A percentile compares a stretch with the other conserved stretches of the same genome.
Evolutionary conservation across 2,888 invertebrate genomes (phyloP).

Genomic region (Euzophera pinguis): DNA sequence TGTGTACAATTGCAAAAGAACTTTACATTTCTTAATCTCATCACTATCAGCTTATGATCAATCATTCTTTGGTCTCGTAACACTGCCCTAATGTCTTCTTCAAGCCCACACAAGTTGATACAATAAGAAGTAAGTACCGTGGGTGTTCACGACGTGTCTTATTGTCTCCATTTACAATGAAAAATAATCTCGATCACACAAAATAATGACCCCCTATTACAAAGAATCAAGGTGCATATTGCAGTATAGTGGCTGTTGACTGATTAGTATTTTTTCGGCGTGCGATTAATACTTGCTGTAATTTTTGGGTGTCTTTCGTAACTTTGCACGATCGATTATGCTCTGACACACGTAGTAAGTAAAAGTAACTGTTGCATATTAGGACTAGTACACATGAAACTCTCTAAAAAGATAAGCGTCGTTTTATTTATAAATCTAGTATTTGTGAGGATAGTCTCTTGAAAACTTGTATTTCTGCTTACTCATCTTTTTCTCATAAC

Average conservation of each 20-base stretch:
- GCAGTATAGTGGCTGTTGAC: too few species aligned
- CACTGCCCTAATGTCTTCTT: slow-evolving; percentile 7
- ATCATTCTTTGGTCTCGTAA: neutral
- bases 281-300: slow-evolving; percentile 1
- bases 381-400: neutral
- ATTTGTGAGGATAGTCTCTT: too few species aligned
- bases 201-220: neutral
- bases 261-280: neutral
- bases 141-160: neutral
- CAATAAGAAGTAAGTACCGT: too few species aligned
- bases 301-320: neutral
- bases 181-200: neutral
- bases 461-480: too few species aligned
- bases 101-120: neutral
- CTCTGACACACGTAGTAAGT: neutral
- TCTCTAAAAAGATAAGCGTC: neutral
- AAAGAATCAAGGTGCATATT: neutral
- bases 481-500: too few species aligned
- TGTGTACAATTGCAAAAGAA: neutral
- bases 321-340: neutral
- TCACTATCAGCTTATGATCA: neutral
- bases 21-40: neutral
- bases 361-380: neutral
- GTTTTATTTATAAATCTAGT: too few species aligned
- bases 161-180: slow-evolving; percentile 7